Evolutionary conservation across 2,888 invertebrate species (phyloP).

Genomic region (Gastrophysa polygoni): DNA sequence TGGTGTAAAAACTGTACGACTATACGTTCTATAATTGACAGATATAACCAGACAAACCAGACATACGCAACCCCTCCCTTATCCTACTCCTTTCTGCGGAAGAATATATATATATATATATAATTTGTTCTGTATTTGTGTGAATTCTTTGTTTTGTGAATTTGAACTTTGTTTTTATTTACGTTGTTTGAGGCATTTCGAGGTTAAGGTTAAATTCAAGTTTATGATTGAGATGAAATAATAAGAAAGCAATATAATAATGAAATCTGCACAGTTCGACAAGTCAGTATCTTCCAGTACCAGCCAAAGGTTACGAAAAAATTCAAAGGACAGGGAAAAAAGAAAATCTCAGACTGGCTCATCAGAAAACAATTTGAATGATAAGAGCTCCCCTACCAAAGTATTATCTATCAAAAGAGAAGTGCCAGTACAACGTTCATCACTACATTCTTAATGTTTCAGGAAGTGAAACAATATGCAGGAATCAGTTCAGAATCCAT

Average conservation of each 20-base stretch:
- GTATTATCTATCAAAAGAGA: not conserved
- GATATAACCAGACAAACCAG: no score
- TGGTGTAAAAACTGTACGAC: no score
- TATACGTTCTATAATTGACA: no score
- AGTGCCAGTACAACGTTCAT: not conserved
- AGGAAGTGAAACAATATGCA: conserved; percentile 52
- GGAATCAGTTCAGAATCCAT: conserved; percentile 53
- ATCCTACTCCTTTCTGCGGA: no score
- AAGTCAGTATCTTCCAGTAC: conserved; percentile 5
- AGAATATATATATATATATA: no score
- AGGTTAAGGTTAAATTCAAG: no score
- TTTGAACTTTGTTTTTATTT: no score
- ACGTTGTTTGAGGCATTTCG: no score
- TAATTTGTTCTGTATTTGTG: no score
- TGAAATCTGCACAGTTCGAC: not conserved
- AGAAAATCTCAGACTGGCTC: conserved; percentile 7
- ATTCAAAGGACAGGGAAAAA: conserved; percentile 11
- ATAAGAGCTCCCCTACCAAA: conserved; percentile 1
- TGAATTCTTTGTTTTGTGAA: no score
- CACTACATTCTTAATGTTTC: conserved; percentile 20
- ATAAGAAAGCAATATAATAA: not conserved
- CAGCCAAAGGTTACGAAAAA: not conserved
- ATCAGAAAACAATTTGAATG: conserved; percentile 1
- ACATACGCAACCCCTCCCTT: no score
- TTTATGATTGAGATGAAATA: no score